Evolutionary conservation across 2,113 vertebrate species (phyloP).

Genomic region (Peucedramus taeniatus): DNA sequence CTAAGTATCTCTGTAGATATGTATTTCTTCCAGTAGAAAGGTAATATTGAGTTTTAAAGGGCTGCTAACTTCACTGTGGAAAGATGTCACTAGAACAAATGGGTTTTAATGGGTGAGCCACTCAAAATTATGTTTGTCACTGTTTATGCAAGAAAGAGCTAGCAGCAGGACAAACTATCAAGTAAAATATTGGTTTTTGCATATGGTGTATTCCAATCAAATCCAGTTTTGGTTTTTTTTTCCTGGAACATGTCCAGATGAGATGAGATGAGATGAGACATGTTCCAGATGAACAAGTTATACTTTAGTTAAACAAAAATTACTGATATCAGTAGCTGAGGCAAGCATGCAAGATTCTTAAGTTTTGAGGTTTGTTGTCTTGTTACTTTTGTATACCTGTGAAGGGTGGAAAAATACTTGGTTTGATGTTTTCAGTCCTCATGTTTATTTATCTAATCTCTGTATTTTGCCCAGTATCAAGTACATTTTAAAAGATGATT

Average conservation of each 20-base stretch:
- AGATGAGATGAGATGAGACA: too few species aligned
- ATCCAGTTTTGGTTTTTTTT: neutral
- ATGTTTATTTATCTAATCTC: neutral
- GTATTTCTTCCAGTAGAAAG: neutral
- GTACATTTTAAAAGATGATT: neutral
- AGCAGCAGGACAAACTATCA: neutral
- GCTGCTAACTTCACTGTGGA: fast-evolving
- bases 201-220: neutral
- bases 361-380: neutral
- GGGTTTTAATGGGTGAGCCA: neutral
- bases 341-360: neutral
- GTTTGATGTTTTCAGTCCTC: neutral
- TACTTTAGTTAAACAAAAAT: neutral
- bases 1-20: neutral
- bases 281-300: too few species aligned
- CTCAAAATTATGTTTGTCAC: neutral
- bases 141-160: neutral
- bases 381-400: neutral
- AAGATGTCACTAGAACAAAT: neutral
- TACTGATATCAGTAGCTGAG: neutral
- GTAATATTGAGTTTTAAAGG: neutral
- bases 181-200: neutral
- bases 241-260: neutral
- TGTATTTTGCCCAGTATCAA: neutral
- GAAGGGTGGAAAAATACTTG: neutral